These are phyloP conservation scores for Whitmania pigra DNA, from an alignment of 1,140 invertebrate genomes.

Conservation along the genomic window DNA sequence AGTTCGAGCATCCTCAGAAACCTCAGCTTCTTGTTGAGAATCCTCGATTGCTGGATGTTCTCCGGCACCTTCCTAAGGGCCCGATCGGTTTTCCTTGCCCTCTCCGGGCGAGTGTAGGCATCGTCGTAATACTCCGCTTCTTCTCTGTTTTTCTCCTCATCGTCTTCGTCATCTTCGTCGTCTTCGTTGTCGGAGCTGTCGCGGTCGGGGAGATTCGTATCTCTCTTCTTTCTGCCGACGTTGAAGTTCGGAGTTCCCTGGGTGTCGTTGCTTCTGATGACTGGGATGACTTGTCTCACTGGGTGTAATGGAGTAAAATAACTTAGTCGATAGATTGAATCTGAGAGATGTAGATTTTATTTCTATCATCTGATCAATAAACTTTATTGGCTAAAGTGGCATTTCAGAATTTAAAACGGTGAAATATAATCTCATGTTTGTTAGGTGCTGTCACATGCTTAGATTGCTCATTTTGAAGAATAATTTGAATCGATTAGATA, in stretches of 20 bases:
- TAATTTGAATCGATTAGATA: too few relatives aligned
- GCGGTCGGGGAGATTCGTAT: neutral
- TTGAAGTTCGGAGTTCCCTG: slow-evolving; percentile 20
- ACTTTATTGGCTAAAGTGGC: too few relatives aligned
- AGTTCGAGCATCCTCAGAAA: slow-evolving; percentile 17
- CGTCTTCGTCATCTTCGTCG: neutral
- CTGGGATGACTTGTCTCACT: slow-evolving; percentile 22
- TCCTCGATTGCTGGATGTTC: slow-evolving; percentile 11
- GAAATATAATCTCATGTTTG: too few relatives aligned
- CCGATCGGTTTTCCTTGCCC: slow-evolving; percentile 9
- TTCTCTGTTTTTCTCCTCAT: neutral
- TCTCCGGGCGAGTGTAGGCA: neutral
- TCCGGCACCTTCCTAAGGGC: neutral
- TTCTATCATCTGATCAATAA: too few relatives aligned
- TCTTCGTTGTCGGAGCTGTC: neutral
- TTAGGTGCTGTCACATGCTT: too few relatives aligned
- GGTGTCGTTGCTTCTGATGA: slow-evolving; percentile 23
- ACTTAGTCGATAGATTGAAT: too few relatives aligned
- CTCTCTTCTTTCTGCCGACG: slow-evolving; percentile 18
- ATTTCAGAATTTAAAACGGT: too few relatives aligned
- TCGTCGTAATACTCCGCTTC: neutral
- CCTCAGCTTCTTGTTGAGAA: slow-evolving; percentile 20
- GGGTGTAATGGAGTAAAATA: neutral
- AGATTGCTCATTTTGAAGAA: too few relatives aligned
- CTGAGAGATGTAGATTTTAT: too few relatives aligned